Evolutionary conservation across 2,888 invertebrate species (phyloP).

Genomic region (Lepidocyrtinus sp.): DNA sequence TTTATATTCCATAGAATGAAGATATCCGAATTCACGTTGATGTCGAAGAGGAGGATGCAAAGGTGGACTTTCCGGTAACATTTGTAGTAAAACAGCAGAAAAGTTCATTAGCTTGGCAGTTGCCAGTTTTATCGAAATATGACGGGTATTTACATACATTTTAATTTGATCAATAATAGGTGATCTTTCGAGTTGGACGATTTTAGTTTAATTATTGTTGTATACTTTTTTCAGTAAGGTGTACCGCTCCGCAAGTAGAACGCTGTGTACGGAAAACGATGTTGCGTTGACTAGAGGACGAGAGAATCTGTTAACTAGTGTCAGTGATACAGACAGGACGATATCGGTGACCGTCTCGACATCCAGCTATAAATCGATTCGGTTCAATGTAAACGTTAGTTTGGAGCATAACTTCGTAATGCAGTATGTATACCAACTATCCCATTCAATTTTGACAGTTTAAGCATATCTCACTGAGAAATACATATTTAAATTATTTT

Average conservation of each 20-base stretch:
- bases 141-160: constrained; percentile 32
- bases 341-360: constrained; percentile 81
- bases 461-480: neutral
- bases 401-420: constrained; percentile 77
- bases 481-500: neutral
- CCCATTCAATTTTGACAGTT: neutral
- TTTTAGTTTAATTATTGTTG: no score
- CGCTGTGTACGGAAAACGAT: constrained; percentile 76
- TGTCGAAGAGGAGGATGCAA: constrained; percentile 74
- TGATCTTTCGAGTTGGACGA: no score
- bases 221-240: no score
- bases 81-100: constrained; percentile 83
- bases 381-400: constrained; percentile 77
- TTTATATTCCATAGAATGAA: constrained; percentile 59
- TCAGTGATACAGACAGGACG: constrained; percentile 71
- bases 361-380: constrained; percentile 76
- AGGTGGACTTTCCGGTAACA: constrained; percentile 78
- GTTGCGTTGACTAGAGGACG: constrained; percentile 39
- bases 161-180: no score
- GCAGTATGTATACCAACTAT: constrained; percentile 71
- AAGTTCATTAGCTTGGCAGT: constrained; percentile 85
- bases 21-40: constrained; percentile 70
- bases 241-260: constrained; percentile 74
- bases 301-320: constrained; percentile 28
- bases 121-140: constrained; percentile 76